Evolutionary conservation across 2,113 vertebrate genomes (phyloP), one percentile per base, ranked within the genome.

Genomic region (Pogona vitticeps): DNA sequence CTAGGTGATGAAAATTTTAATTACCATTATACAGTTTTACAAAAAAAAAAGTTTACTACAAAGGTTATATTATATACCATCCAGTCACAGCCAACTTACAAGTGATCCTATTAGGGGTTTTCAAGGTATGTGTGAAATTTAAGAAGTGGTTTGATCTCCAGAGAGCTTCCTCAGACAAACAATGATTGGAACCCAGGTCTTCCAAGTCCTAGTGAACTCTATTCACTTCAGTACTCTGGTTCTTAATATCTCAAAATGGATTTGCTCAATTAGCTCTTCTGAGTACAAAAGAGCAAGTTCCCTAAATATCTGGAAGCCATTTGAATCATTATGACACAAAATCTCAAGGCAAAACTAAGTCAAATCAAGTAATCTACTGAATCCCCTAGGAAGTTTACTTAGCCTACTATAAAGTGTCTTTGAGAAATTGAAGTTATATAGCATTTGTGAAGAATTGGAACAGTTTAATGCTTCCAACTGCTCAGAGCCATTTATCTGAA

Each of bases 401-500:
- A 72, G 65, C 31, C 31, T 86, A 71, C 15, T 63, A 58, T 6
- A 83, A 38, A 38, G 14, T 33, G 17, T 86, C 89, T 79, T 78
- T 71, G 61, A 89, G 23, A 68, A 7, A 31, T 0, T 36, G 90
- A 83, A 59, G 76, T 38, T 79, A 80, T 79, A 1, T 59, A 70
- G 17, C 10, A 73, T 65, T 46, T 82, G 80, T 4, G 31, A 20
- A 80, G 2, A 59, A 88, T 81, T 61, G 31, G 81, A 89, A 70
- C 70, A 33, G 40, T 88, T 78, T 70, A 76, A 28, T 58, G 12
- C 42, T 38, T 40, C 78, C 82, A 67, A 86, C 92, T 88, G 73
- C 70, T 91, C 26, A 28, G 76, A n/a, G 46, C 52, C 6, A 1
- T 68, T 84, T 61, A 88, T 1, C 63, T 91, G 79, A 92, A 90